Conservation (phyloP, 2,113 vertebrate species). For the Esox niger region DNA sequence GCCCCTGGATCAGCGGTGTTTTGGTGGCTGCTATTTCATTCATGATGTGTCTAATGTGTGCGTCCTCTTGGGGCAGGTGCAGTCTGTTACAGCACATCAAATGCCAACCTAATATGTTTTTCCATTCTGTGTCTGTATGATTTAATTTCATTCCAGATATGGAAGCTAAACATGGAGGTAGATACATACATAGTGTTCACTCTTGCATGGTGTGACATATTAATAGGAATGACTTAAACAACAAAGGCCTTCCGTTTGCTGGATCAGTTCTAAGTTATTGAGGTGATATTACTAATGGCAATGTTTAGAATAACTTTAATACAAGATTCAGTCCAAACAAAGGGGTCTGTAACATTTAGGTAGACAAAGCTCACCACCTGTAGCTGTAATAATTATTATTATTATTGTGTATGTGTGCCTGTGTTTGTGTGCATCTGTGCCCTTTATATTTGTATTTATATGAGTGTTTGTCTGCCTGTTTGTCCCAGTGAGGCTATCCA, state of each 20-base stretch:
- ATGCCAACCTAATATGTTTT: not conserved
- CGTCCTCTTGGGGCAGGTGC: not conserved
- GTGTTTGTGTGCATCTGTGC: not conserved
- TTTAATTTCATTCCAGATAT: conserved; percentile 46
- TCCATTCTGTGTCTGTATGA: conserved; percentile 5
- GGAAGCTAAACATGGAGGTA: conserved; percentile 40
- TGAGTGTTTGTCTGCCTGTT: not conserved
- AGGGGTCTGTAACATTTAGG: too few relatives aligned
- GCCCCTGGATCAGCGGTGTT: too few relatives aligned
- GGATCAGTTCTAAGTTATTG: too few relatives aligned
- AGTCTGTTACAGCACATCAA: not conserved
- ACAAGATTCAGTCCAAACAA: too few relatives aligned
- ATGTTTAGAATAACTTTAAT: too few relatives aligned
- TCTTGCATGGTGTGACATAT: conserved; percentile 41
- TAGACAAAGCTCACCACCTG: too few relatives aligned
- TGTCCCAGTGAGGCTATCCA: conserved; percentile 75
- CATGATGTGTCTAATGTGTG: not conserved
- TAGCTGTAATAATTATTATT: not conserved
- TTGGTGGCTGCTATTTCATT: not conserved
- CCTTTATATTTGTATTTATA: too few relatives aligned
- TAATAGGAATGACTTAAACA: not conserved
- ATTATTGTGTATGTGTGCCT: not conserved
- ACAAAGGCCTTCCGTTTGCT: too few relatives aligned
- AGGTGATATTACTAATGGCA: too few relatives aligned
- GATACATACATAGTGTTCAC: conserved; percentile 30